These are phyloP conservation scores for Seriola aureovittata DNA, from an alignment of 2,113 vertebrate species.

Conservation along the genomic window DNA sequence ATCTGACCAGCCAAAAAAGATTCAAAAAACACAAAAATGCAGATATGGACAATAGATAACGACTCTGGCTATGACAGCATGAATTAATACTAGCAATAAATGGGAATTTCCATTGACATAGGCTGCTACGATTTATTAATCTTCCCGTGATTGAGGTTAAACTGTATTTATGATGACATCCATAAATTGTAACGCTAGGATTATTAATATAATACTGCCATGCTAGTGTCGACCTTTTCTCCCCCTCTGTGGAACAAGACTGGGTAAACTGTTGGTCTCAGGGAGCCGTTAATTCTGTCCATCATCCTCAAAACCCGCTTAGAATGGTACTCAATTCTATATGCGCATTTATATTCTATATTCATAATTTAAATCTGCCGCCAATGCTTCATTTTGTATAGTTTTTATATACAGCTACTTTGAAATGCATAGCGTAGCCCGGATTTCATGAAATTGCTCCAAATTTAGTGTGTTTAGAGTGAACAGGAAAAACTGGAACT, in stretches of 20 bases:
- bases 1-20: neutral
- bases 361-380: too few relatives aligned
- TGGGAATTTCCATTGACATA: neutral
- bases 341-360: neutral
- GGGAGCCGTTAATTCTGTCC: neutral
- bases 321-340: neutral
- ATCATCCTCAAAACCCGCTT: neutral
- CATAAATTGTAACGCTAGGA: neutral
- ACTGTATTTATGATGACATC: neutral
- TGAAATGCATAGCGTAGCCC: too few relatives aligned
- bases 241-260: neutral
- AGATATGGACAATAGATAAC: neutral
- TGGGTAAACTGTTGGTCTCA: neutral
- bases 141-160: neutral
- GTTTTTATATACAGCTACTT: too few relatives aligned
- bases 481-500: neutral
- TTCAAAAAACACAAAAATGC: neutral
- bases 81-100: neutral
- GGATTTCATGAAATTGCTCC: neutral
- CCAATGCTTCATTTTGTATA: neutral
- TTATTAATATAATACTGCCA: neutral
- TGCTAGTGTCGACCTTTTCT: neutral
- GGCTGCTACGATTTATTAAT: neutral
- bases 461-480: neutral
- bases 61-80: neutral